Base-by-base conservation (phyloP, 2,797 vertebrate genomes). In the Myripristis jacobus region DNA sequence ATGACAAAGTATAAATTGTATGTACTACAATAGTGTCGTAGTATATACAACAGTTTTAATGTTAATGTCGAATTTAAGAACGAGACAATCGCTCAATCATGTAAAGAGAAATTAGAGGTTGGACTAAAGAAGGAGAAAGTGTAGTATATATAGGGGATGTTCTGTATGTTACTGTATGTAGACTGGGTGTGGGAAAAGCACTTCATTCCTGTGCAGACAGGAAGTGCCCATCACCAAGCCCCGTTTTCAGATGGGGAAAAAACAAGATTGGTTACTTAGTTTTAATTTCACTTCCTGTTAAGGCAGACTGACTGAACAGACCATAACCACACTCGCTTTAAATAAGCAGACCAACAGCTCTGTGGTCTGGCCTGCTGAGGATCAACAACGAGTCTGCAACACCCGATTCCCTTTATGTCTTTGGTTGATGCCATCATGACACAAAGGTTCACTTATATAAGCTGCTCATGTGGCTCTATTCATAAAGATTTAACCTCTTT, bases 61-160 rank as follows among this genome's bases (percentile, higher is more conserved):
- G 82, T 87, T 89, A 91, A 88, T 79, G 90, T 89, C 88, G 90
- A 92, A 91, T 91, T 92, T 89, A 93, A 90, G 84, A 91, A 92
- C 4, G 89, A 94, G 94, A 94, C 94, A 94, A 95, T 95, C 94
- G 93, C 91, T 93, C 89, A 92, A 88, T 90, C 86, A 84, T 87
- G 82, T 89, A 89, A 89, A 83, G 83, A 89, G 66, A 70, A 80
- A 86, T 84, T 82, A 72, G 48, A 88, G 73, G 84, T 85, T 76
- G 85, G 79, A 84, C 70, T 83, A 75, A 82, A 76, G 83, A 86
- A 83, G 82, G 72, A 69, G 81, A 82, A 86, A 83, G 83, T 84
- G 77, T 82, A 88, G 81, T 85, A 87, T 91, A 91, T 90, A 88
- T 87, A 85, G 66, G 74, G 83, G 79, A 89, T 85, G 77, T 71